Conservation (phyloP, 2,888 invertebrate species). For the Cephonodes hylas region DNA sequence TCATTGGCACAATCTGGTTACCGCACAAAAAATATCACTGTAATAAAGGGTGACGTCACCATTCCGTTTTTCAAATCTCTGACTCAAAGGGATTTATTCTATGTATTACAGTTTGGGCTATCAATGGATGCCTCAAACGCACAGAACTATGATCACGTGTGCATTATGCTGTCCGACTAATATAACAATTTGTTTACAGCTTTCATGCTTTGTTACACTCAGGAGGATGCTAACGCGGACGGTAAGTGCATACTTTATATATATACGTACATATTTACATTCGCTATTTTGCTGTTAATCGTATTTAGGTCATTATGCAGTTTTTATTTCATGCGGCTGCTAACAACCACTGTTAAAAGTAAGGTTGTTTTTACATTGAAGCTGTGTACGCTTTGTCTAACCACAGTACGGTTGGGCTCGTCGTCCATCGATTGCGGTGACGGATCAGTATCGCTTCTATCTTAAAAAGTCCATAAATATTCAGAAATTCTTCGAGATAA, state of each 20-base stretch:
- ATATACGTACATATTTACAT: slow-evolving; percentile 38
- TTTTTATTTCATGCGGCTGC: slow-evolving; percentile 67
- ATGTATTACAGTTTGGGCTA: not conserved
- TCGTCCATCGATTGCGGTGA: not conserved
- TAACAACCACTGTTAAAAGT: slow-evolving; percentile 61
- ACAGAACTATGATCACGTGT: not conserved
- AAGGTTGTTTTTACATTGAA: slow-evolving; percentile 54
- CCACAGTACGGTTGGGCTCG: slow-evolving; percentile 38
- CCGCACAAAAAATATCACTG: not conserved
- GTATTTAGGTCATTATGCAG: slow-evolving; percentile 66
- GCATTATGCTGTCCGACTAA: slow-evolving; percentile 33
- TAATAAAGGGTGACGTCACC: not conserved
- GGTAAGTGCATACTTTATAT: slow-evolving; percentile 82
- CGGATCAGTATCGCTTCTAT: not conserved
- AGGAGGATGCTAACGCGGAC: slow-evolving; percentile 94
- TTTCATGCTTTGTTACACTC: slow-evolving; percentile 97
- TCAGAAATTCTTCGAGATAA: not conserved
- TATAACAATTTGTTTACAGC: slow-evolving; percentile 86
- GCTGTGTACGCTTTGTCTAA: slow-evolving; percentile 68
- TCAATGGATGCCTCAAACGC: not conserved
- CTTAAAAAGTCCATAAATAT: not conserved
- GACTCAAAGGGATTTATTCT: not conserved
- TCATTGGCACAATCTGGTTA: not conserved
- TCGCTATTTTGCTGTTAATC: slow-evolving; percentile 66
- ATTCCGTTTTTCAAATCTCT: not conserved